Conservation (phyloP, 92 coral and sea anemone genomes). For the Pocillopora grandis region DNA sequence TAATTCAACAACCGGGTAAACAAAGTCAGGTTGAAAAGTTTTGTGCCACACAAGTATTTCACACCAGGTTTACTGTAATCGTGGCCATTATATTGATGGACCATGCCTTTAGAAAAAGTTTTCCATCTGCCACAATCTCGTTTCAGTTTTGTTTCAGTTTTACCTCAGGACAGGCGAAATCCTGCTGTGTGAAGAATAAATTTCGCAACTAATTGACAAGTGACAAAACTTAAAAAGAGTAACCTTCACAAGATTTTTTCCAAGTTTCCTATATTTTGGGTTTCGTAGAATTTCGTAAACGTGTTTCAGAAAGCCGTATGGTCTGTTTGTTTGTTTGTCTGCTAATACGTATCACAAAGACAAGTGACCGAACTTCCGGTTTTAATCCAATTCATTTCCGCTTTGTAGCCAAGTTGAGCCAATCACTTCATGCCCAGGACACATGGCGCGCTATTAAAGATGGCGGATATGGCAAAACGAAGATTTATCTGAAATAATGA, state of each 20-base stretch:
- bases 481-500: neutral
- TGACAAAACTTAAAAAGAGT: no score
- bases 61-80: neutral
- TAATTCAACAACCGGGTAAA: neutral
- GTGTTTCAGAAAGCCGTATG: neutral
- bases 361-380: slow-evolving; percentile 8
- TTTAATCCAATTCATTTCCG: slow-evolving; percentile 7
- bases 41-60: neutral
- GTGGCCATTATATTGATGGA: no score
- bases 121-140: no score
- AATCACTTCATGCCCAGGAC: neutral
- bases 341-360: neutral
- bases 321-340: slow-evolving; percentile 9
- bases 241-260: no score
- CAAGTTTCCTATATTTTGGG: no score
- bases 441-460: slow-evolving; percentile 3
- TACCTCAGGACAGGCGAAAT: no score
- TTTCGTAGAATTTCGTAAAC: no score
- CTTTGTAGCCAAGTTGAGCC: neutral
- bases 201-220: no score
- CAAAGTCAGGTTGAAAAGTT: neutral
- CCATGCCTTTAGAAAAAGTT: no score
- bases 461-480: slow-evolving; percentile 4
- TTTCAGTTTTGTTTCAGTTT: no score
- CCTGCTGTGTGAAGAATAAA: no score